These are phyloP conservation scores for Agonopterix alstromeriana DNA, from an alignment of 2,888 invertebrate genomes.

Conservation along the genomic window DNA sequence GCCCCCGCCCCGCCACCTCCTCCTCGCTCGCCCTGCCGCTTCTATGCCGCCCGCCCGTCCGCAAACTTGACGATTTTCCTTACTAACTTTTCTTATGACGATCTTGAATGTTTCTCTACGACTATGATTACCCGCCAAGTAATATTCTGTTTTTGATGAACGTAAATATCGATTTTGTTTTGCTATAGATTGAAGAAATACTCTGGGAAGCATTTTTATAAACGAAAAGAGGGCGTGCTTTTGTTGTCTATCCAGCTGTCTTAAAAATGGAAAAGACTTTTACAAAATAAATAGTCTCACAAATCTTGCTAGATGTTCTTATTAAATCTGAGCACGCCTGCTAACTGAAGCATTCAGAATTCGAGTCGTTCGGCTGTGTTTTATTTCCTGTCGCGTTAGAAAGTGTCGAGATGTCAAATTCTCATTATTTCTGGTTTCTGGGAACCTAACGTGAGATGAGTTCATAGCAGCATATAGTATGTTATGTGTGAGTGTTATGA, in stretches of 20 bases:
- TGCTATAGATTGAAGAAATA: no score
- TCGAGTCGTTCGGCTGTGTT: no score
- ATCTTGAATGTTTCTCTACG: conserved; percentile 24
- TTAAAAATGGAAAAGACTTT: no score
- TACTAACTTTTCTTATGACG: conserved; percentile 50
- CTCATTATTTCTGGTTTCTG: background rate
- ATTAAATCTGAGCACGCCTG: no score
- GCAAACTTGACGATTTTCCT: conserved; percentile 58
- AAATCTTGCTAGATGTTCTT: no score
- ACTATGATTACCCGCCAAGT: background rate
- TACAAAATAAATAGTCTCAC: no score
- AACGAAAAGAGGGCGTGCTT: no score
- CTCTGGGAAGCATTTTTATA: no score
- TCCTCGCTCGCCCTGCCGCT: conserved; percentile 37
- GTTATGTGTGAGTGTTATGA: conserved; percentile 18
- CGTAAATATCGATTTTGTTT: no score
- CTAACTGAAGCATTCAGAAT: no score
- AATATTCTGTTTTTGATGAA: no score
- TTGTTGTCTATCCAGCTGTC: no score
- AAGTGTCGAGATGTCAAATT: background rate
- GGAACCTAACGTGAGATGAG: background rate
- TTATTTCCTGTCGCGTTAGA: background rate
- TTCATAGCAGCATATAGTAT: background rate
- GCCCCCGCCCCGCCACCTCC: conserved; percentile 35
- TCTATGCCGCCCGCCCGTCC: conserved; percentile 21